Evolutionary conservation across 2,888 invertebrate species (phyloP).

Genomic region (Diplolepis rosae): DNA sequence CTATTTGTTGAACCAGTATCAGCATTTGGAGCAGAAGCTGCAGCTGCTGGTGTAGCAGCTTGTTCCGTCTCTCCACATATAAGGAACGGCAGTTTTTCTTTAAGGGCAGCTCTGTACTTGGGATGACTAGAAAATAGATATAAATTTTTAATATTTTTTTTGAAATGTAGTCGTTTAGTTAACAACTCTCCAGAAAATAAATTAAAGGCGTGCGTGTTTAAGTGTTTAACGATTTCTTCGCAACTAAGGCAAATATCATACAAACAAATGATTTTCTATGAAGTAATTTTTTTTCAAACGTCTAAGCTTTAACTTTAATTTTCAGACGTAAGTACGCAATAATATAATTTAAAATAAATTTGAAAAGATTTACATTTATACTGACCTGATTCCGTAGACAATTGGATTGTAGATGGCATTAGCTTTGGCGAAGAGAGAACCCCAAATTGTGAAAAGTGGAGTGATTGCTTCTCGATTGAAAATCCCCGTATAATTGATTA

Average conservation of each 20-base stretch:
- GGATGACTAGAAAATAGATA: constrained; percentile 79
- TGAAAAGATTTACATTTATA: not conserved
- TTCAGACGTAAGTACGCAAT: too few species aligned
- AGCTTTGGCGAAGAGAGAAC: constrained; percentile 86
- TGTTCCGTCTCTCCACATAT: constrained; percentile 79
- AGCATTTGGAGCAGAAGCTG: constrained; percentile 36
- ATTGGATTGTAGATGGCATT: constrained; percentile 76
- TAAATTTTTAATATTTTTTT: too few species aligned
- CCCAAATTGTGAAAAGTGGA: constrained; percentile 90
- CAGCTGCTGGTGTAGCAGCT: constrained; percentile 77
- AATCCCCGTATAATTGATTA: constrained; percentile 88
- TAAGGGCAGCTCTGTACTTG: constrained; percentile 84
- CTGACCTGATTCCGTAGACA: constrained; percentile 77
- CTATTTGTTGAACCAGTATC: constrained; percentile 49
- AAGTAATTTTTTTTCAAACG: too few species aligned
- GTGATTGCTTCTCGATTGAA: constrained; percentile 84
- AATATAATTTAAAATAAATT: not conserved
- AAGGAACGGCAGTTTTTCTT: constrained; percentile 85
- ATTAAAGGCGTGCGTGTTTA: too few species aligned
- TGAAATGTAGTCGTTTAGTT: too few species aligned
- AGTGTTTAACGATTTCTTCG: too few species aligned
- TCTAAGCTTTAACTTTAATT: too few species aligned
- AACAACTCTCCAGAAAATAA: too few species aligned
- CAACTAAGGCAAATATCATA: too few species aligned
- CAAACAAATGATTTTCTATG: too few species aligned